Evolutionary conservation across 2,113 vertebrate genomes (phyloP).

Genomic region (Pipra filicauda): DNA sequence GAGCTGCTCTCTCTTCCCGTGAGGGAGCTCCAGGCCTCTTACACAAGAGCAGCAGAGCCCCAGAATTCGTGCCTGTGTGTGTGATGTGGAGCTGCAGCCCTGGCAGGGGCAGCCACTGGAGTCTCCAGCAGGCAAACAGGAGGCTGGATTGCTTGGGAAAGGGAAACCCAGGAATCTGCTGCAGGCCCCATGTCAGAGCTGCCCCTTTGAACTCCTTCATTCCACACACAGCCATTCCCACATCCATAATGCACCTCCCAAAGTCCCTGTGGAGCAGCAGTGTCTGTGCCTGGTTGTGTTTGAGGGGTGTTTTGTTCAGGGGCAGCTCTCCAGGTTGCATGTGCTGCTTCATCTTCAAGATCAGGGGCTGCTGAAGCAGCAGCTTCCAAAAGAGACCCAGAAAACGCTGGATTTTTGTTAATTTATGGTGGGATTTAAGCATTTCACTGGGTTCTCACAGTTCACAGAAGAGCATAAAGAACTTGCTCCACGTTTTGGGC

Average conservation of each 20-base stretch:
- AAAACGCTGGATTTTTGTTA: not conserved
- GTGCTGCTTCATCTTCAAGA: not conserved
- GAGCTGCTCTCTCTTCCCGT: not conserved
- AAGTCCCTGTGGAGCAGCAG: not conserved
- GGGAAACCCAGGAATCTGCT: not conserved
- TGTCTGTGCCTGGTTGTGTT: not conserved
- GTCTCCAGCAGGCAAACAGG: not conserved
- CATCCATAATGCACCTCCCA: not conserved
- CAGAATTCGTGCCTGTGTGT: not conserved
- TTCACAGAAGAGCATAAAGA: not conserved
- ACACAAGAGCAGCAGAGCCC: not conserved
- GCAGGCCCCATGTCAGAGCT: not conserved
- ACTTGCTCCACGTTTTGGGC: not conserved
- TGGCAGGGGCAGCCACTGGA: not conserved
- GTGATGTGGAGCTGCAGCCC: not conserved
- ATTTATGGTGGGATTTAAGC: not conserved
- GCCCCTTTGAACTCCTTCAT: not conserved
- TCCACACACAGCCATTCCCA: not conserved
- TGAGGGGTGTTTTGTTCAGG: not conserved
- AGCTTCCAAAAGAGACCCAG: not conserved
- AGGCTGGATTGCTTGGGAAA: not conserved
- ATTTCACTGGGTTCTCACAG: not conserved
- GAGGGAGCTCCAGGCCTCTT: not conserved
- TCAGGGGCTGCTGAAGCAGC: not conserved
- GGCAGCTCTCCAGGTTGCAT: not conserved